These are phyloP conservation scores for Gallinago media DNA, from an alignment of 2,113 vertebrate species.

Conservation along the genomic window DNA sequence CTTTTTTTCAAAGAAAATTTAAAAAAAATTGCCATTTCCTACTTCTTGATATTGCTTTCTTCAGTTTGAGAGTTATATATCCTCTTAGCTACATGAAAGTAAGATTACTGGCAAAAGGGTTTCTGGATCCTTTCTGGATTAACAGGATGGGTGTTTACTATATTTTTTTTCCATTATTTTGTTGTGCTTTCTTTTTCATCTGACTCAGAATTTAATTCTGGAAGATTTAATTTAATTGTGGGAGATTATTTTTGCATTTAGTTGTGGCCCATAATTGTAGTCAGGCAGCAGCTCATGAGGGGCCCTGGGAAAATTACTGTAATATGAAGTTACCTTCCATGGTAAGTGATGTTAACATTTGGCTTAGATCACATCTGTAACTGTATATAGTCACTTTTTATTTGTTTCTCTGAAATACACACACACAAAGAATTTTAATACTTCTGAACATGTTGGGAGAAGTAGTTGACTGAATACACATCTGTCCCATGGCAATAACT, in stretches of 20 bases:
- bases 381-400: not conserved
- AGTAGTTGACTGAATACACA: not conserved
- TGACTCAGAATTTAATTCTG: not conserved
- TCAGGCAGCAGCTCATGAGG: not conserved
- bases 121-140: not conserved
- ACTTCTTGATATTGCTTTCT: not conserved
- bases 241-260: not conserved
- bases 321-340: not conserved
- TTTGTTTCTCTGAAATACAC: not conserved
- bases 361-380: not conserved
- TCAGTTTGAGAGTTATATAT: not conserved
- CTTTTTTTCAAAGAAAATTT: not conserved
- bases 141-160: not conserved
- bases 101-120: not conserved
- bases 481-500: not conserved
- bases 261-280: not conserved
- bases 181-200: not conserved
- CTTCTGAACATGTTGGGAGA: not conserved
- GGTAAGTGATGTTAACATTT: not conserved
- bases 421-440: not conserved
- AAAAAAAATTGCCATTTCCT: not conserved
- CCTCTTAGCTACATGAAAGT: not conserved
- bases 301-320: not conserved
- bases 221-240: too few species aligned
- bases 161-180: not conserved